Base-by-base conservation (phyloP, 2,797 vertebrate genomes). In the Galagoides demidoff region DNA sequence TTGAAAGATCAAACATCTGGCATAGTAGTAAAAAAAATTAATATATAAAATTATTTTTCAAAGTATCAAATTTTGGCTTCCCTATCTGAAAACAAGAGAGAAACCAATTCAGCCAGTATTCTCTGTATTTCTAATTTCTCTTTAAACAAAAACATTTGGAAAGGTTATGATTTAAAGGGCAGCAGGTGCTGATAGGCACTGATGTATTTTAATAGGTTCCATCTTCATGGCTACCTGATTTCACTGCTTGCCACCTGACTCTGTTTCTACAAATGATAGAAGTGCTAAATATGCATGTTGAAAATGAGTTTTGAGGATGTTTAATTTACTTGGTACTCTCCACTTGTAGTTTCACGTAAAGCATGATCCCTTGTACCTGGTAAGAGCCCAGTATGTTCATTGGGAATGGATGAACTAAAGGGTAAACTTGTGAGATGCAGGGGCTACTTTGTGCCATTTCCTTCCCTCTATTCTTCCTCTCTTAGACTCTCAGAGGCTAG, bases 1-100 rank as follows among this genome's bases (percentile, higher is more conserved):
- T 64, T 86, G 43, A 68, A 86, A 82, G 74, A 77, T 74, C 19
- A 79, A 71, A 85, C 68, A 86, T 83, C 70, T 86, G 52, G 23
- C 9, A 25, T 49, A 57, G 22, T 71, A 64, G 22, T 45, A 86
- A 92, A 90, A 90, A 52, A 52, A 39, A 31, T 25, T 83, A 70
- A 70, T 55, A 77, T 77, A 86, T 49, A 78, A 82, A 73, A 88
- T 85, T 66, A 77, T 90, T 90, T 90, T 70, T 63, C 83, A 90
- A 78, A 34, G 27, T 20, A 64, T 94, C 59, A 85, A 78, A 95
- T 64, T 84, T 63, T 66, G 43, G 2, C 49, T 81, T 71, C 22
- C 76, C 63, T 84, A 37, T 91, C 79, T 79, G 3, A 43, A 70
- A 77, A 96, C 66, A 83, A 63, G 22, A 84, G 11, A 45, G 73